Conservation (phyloP, 2,888 invertebrate genomes). For the Ellobium chinense region DNA sequence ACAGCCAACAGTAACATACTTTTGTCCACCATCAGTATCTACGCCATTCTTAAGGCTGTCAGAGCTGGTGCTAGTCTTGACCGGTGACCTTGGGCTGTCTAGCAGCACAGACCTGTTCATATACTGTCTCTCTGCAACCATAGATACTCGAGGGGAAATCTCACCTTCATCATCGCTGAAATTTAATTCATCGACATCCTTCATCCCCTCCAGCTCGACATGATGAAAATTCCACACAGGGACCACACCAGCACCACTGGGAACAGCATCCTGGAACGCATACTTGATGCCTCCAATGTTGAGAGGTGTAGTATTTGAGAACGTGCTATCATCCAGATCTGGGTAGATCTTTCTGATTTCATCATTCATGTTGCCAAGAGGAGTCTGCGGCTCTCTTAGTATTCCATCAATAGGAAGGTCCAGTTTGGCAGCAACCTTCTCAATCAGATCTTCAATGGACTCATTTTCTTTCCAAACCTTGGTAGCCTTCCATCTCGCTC, state of each 20-base stretch:
- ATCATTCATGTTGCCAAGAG: slow-evolving; percentile 74
- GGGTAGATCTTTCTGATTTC: slow-evolving; percentile 73
- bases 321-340: slow-evolving; percentile 70
- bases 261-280: slow-evolving; percentile 75
- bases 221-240: slow-evolving; percentile 77
- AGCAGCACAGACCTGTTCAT: slow-evolving; percentile 76
- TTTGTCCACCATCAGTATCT: slow-evolving; percentile 49
- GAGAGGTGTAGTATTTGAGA: slow-evolving; percentile 60
- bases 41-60: slow-evolving; percentile 40
- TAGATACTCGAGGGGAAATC: slow-evolving; percentile 68
- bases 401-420: slow-evolving; percentile 64
- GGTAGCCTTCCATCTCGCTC: slow-evolving; percentile 79
- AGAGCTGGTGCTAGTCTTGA: slow-evolving; percentile 32
- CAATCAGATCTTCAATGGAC: slow-evolving; percentile 72
- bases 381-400: slow-evolving; percentile 59
- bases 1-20: slow-evolving; percentile 67
- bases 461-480: slow-evolving; percentile 79
- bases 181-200: slow-evolving; percentile 70
- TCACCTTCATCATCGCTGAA: slow-evolving; percentile 66
- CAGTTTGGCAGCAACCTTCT: slow-evolving; percentile 67
- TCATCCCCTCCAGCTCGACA: slow-evolving; percentile 68
- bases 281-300: slow-evolving; percentile 70
- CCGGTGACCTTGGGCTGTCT: slow-evolving; percentile 61
- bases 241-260: slow-evolving; percentile 76
- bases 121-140: slow-evolving; percentile 77